Percentiles rank a stretch among this genome's conserved stretches.
These are phyloP conservation scores for Xerus inauris DNA, from an alignment of 2,113 vertebrate genomes.

Conservation along the genomic window DNA sequence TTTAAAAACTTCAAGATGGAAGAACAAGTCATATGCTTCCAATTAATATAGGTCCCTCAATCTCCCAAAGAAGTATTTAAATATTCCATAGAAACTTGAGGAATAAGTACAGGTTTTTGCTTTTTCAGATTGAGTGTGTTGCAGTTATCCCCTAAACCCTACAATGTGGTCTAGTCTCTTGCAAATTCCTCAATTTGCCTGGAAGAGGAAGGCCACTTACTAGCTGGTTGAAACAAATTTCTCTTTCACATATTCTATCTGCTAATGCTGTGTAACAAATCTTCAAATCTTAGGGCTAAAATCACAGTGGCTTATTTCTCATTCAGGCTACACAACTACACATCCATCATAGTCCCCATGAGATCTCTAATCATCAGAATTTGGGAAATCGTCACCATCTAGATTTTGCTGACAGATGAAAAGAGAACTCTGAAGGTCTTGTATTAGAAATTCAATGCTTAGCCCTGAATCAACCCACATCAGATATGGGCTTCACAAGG, in stretches of 20 bases:
- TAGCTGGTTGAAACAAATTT: neutral
- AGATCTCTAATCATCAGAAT: neutral
- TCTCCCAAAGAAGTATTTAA: slow-evolving; percentile 2
- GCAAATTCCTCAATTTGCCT: slow-evolving; percentile 17
- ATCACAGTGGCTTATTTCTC: neutral
- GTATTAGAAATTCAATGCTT: neutral
- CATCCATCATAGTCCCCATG: neutral
- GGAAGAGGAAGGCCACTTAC: neutral
- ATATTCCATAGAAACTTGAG: neutral
- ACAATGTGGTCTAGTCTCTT: neutral
- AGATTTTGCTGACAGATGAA: neutral
- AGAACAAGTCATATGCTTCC: neutral
- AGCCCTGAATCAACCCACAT: neutral
- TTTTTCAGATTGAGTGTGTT: neutral
- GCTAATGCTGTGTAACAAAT: neutral
- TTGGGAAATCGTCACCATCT: no score
- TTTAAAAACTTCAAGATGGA: slow-evolving; percentile 60
- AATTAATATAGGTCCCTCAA: slow-evolving; percentile 59
- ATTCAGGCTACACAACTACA: neutral
- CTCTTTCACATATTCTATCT: neutral
- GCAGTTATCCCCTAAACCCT: neutral
- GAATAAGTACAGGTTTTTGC: neutral
- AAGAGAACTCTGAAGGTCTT: neutral
- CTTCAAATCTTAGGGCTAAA: neutral
- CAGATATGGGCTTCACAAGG: neutral